phyloP scores from a whole-genome alignment of 2,888 invertebrate genomes.

The Trissolcus japonicus region DNA sequence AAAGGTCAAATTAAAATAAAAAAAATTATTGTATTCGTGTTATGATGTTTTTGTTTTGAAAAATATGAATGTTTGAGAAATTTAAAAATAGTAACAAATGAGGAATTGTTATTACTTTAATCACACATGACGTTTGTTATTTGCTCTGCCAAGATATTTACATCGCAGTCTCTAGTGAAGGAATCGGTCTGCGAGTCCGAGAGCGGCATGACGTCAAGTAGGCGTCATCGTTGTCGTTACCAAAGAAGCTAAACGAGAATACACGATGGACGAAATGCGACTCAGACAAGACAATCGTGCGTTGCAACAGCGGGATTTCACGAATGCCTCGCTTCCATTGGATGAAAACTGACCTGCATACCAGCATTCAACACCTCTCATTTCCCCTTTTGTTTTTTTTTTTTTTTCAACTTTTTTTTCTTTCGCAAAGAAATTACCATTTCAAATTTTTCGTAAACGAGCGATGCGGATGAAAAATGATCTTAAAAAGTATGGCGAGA shows the following conservation, averaged over 20 bases:
- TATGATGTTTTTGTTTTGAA: too few relatives aligned
- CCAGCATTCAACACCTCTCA: not conserved
- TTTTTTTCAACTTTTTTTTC: not conserved
- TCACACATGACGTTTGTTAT: too few relatives aligned
- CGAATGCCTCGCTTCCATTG: conserved; percentile 9
- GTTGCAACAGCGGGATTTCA: conserved; percentile 8
- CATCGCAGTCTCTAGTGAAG: conserved; percentile 1
- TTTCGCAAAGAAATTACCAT: not conserved
- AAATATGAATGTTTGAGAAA: too few relatives aligned
- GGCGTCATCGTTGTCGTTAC: conserved; percentile 25
- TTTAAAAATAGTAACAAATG: too few relatives aligned
- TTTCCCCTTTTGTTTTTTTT: not conserved
- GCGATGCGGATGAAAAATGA: too few relatives aligned
- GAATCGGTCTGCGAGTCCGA: conserved; percentile 17
- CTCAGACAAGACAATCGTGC: conserved; percentile 18
- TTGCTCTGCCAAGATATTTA: too few relatives aligned
- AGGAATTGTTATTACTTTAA: too few relatives aligned
- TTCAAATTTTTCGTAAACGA: not conserved
- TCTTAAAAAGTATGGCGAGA: too few relatives aligned
- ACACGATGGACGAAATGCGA: conserved; percentile 27
- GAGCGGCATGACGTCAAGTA: conserved; percentile 28
- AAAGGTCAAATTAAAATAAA: too few relatives aligned
- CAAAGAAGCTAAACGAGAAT: conserved; percentile 32
- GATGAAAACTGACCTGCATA: not conserved
- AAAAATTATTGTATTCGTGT: too few relatives aligned